A percentile compares a stretch with the other conserved stretches of the same genome.
These are phyloP conservation scores for Callyntrura sp. DNA, from an alignment of 2,888 invertebrate species.

Conservation along the genomic window DNA sequence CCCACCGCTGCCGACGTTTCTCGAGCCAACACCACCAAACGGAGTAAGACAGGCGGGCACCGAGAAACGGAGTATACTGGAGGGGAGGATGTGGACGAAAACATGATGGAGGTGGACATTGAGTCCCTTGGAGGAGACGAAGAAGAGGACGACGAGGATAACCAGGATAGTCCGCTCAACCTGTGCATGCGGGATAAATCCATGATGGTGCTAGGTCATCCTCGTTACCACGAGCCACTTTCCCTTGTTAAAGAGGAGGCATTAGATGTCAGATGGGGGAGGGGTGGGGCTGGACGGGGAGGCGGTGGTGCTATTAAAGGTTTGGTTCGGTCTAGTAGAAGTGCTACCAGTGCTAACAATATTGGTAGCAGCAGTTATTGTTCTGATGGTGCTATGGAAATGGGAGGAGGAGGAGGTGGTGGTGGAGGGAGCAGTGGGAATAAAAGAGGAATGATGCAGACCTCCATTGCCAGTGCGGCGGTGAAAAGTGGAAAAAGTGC, in stretches of 20 bases:
- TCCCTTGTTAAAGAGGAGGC: background rate
- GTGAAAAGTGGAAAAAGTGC: slow-evolving; percentile 66
- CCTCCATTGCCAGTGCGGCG: background rate
- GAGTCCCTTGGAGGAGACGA: background rate
- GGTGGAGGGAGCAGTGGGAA: background rate
- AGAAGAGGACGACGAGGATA: slow-evolving; percentile 12
- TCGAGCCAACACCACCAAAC: background rate
- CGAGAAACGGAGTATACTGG: background rate
- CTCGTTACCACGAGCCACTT: slow-evolving; percentile 29
- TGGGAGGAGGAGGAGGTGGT: background rate
- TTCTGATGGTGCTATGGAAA: slow-evolving; percentile 57
- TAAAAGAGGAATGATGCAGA: slow-evolving; percentile 31
- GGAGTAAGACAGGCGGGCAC: background rate
- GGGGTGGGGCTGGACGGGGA: slow-evolving; percentile 14
- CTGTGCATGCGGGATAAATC: slow-evolving; percentile 80
- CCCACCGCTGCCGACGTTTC: background rate
- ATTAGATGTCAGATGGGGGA: slow-evolving; percentile 68
- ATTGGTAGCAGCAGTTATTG: background rate
- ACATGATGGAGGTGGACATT: slow-evolving; percentile 22
- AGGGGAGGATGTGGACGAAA: slow-evolving; percentile 28
- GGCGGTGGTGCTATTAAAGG: slow-evolving; percentile 45
- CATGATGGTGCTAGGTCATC: background rate
- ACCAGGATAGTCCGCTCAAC: slow-evolving; percentile 82
- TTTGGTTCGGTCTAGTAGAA: slow-evolving; percentile 33
- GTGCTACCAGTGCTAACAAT: background rate